These are phyloP conservation scores for Echeneis naucrates DNA, from an alignment of 2,797 vertebrate species.

Conservation along the genomic window DNA sequence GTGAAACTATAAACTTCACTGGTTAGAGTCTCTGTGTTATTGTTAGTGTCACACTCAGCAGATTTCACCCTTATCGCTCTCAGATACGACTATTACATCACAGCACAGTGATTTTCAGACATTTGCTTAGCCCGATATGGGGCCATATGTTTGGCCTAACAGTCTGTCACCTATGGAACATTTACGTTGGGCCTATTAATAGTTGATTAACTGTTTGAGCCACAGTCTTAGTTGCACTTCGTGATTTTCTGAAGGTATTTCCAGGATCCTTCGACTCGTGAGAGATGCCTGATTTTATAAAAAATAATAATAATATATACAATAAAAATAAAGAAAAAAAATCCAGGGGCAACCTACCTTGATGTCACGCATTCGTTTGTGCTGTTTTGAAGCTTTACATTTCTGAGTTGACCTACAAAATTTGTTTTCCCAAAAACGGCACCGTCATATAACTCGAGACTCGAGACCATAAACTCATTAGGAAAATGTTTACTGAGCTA, in stretches of 20 bases:
- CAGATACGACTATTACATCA: conserved; percentile 58
- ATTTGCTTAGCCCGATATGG: conserved; percentile 26
- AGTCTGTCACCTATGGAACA: conserved; percentile 15
- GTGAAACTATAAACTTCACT: not conserved
- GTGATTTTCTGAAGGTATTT: too few relatives aligned
- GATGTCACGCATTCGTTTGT: too few relatives aligned
- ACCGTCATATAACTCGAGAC: too few relatives aligned
- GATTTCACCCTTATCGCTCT: conserved; percentile 52
- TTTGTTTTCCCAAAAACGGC: too few relatives aligned
- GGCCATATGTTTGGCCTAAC: conserved; percentile 33
- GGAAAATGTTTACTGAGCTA: not conserved
- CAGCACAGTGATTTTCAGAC: conserved; percentile 42
- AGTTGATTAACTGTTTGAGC: conserved; percentile 18
- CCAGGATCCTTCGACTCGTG: too few relatives aligned
- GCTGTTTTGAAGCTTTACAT: too few relatives aligned
- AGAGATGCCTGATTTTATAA: too few relatives aligned
- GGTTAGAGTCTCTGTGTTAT: not conserved
- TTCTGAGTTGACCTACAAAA: too few relatives aligned
- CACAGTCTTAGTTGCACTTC: not conserved
- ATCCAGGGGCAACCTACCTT: too few relatives aligned
- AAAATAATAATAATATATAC: too few relatives aligned
- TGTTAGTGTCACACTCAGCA: conserved; percentile 38
- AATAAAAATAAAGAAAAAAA: too few relatives aligned
- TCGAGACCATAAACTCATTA: too few relatives aligned
- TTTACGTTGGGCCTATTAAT: conserved; percentile 13